phyloP scores from a whole-genome alignment of 1,140 invertebrate species.

The Oppia nitens region DNA sequence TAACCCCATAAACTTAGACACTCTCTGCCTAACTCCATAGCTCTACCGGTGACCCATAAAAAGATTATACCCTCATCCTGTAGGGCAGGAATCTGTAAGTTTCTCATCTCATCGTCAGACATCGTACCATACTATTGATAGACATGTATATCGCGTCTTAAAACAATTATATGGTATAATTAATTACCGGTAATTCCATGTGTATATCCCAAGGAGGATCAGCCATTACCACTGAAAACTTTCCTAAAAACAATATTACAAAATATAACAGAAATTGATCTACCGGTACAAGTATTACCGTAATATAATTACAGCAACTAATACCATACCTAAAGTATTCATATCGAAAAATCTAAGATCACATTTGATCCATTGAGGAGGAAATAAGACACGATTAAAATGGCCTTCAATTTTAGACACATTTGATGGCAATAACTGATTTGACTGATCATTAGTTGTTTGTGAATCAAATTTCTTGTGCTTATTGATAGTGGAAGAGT shows the following conservation, averaged over 20 bases:
- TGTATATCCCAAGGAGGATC: constrained; percentile 98
- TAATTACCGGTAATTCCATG: constrained; percentile 90
- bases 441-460: background rate
- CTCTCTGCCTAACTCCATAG: constrained; percentile 89
- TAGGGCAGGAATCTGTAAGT: constrained; percentile 67
- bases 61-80: constrained; percentile 94
- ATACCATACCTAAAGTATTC: constrained; percentile 81
- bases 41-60: constrained; percentile 92
- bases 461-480: background rate
- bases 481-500: constrained; percentile 27
- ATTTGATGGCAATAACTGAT: background rate
- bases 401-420: background rate
- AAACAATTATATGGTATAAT: no score
- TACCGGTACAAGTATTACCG: background rate
- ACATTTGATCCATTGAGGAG: constrained; percentile 78
- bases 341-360: constrained; percentile 88
- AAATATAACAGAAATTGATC: background rate
- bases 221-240: constrained; percentile 84
- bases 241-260: constrained; percentile 25
- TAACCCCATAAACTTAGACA: constrained; percentile 87
- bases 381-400: constrained; percentile 19
- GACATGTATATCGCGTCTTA: no score
- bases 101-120: constrained; percentile 96
- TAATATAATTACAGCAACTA: no score
- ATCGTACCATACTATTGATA: constrained; percentile 99